phyloP scores from a whole-genome alignment of 2,888 invertebrate species.

The Athrips mouffetella region DNA sequence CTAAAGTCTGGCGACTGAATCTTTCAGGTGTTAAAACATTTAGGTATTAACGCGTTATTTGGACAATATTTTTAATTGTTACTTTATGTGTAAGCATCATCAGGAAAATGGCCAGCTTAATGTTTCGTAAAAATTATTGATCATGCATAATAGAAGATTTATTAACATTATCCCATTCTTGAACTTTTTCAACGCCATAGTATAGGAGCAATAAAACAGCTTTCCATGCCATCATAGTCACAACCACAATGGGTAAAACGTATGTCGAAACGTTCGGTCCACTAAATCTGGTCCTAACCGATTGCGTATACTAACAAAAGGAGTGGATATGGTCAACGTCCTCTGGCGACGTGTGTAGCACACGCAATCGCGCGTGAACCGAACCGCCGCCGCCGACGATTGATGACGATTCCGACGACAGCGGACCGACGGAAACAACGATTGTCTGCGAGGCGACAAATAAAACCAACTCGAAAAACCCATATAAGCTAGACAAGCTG shows the following conservation, averaged over 20 bases:
- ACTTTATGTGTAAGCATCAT: too few species aligned
- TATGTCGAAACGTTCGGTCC: neutral
- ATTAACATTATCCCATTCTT: too few species aligned
- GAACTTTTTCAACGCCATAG: neutral
- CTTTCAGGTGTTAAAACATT: too few species aligned
- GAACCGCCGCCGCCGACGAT: constrained; percentile 9
- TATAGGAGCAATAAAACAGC: too few species aligned
- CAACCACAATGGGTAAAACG: neutral
- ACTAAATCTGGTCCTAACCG: neutral
- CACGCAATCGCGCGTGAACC: constrained; percentile 10
- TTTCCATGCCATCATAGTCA: neutral
- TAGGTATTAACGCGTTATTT: too few species aligned
- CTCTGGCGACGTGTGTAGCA: constrained; percentile 10
- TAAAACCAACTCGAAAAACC: neutral
- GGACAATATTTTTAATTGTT: too few species aligned
- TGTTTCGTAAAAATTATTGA: too few species aligned
- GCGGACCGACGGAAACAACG: neutral
- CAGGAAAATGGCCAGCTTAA: too few species aligned
- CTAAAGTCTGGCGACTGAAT: too few species aligned
- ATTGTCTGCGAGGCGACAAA: neutral
- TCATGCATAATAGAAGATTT: too few species aligned
- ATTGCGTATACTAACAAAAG: constrained; percentile 2
- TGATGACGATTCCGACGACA: neutral
- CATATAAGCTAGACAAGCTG: neutral
- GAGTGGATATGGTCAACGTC: constrained; percentile 11